A percentile compares a stretch with the other conserved stretches of the same genome.
These are phyloP conservation scores for Leptoclinus maculatus DNA, from an alignment of 2,797 vertebrate genomes.

Conservation along the genomic window DNA sequence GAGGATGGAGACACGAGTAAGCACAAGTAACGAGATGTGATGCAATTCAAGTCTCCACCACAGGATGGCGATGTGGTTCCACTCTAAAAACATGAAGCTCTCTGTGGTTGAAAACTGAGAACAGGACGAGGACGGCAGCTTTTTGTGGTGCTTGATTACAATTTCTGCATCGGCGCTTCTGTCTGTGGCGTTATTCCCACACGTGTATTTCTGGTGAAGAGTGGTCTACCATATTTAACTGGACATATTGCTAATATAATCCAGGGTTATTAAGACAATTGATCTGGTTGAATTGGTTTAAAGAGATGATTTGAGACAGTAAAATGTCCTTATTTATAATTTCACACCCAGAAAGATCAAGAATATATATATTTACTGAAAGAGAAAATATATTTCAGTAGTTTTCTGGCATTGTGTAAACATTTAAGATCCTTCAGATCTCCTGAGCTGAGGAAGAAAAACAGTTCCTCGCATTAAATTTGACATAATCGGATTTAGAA, in stretches of 20 bases:
- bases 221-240: constrained; percentile 17
- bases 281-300: constrained; percentile 8
- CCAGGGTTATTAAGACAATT: constrained; percentile 13
- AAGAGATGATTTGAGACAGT: constrained; percentile 10
- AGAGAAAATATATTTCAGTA: background rate
- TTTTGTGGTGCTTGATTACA: constrained; percentile 27
- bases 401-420: background rate
- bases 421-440: background rate
- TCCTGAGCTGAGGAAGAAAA: background rate
- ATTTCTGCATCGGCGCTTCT: constrained; percentile 17
- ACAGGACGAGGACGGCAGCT: constrained; percentile 16
- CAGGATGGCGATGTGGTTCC: constrained; percentile 50
- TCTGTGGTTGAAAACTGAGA: constrained; percentile 24
- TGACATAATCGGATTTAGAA: background rate
- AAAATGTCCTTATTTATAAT: background rate
- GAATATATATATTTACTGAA: background rate
- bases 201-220: constrained; percentile 17
- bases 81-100: background rate
- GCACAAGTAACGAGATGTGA: background rate
- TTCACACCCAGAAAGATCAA: background rate
- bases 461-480: background rate
- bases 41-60: constrained; percentile 44
- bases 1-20: background rate
- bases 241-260: constrained; percentile 11
- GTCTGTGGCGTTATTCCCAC: background rate